Conservation (phyloP, 2,113 vertebrate species). For the Peucedramus taeniatus region DNA sequence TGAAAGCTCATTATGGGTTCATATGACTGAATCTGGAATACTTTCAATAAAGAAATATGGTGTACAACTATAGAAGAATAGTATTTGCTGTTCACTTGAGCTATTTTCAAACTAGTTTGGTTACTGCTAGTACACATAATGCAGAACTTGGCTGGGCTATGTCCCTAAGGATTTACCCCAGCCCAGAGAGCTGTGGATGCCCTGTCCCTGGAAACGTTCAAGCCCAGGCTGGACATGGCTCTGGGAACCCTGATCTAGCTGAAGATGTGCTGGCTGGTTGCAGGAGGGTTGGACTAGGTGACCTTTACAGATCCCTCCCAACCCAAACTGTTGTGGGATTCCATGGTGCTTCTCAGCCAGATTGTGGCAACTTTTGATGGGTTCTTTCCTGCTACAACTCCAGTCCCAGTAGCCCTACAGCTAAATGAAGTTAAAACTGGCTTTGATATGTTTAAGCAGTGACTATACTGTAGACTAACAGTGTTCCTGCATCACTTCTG, state of each 20-base stretch:
- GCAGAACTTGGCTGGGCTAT: background rate
- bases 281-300: background rate
- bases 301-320: background rate
- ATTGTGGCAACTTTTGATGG: background rate
- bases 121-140: background rate
- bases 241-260: background rate
- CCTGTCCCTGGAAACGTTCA: background rate
- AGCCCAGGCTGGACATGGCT: rapidly evolving
- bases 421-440: background rate
- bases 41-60: background rate
- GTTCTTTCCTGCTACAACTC: background rate
- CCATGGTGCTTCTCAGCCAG: background rate
- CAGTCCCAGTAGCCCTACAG: background rate
- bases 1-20: background rate
- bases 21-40: background rate
- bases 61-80: background rate
- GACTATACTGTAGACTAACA: background rate
- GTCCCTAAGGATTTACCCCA: background rate
- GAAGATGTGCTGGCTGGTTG: background rate
- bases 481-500: background rate
- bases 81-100: background rate
- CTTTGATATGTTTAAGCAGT: background rate
- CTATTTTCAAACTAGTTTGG: background rate
- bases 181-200: background rate
- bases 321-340: background rate